phyloP scores from a whole-genome alignment of 1,140 invertebrate species.

The Delia radicum region DNA sequence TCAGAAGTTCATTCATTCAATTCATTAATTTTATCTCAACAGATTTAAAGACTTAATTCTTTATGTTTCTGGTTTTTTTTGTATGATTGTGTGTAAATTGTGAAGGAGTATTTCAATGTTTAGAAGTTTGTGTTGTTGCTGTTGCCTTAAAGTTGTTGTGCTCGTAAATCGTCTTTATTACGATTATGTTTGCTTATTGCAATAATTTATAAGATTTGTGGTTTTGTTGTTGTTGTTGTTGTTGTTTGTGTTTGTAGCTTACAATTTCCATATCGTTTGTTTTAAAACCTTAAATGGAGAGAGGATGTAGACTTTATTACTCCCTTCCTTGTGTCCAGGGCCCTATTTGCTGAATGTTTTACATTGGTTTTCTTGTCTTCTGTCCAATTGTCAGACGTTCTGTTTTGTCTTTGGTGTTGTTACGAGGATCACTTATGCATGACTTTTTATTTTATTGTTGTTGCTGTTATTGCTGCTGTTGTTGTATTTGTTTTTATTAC shows the following conservation, averaged over 20 bases:
- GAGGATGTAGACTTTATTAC: neutral
- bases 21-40: too few species aligned
- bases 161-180: conserved; percentile 34
- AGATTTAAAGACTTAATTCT: too few species aligned
- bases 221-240: conserved; percentile 7
- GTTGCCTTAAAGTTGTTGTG: conserved; percentile 27
- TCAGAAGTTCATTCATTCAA: too few species aligned
- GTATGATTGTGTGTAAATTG: neutral
- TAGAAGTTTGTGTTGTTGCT: neutral
- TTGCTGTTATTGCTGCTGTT: too few species aligned
- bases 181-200: conserved; percentile 32
- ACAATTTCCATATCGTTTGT: conserved; percentile 1
- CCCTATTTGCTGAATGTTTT: neutral
- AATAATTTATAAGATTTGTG: conserved; percentile 32
- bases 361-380: neutral
- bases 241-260: neutral
- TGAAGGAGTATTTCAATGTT: neutral
- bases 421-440: neutral
- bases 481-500: neutral
- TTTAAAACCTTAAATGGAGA: neutral
- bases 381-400: neutral
- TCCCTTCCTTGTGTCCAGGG: neutral
- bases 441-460: neutral
- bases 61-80: too few species aligned
- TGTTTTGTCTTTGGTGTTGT: too few species aligned